A percentile compares a stretch with the other conserved stretches of the same genome.
Evolutionary conservation across 2,113 vertebrate genomes (phyloP).

Genomic region (Ptyas mucosa): DNA sequence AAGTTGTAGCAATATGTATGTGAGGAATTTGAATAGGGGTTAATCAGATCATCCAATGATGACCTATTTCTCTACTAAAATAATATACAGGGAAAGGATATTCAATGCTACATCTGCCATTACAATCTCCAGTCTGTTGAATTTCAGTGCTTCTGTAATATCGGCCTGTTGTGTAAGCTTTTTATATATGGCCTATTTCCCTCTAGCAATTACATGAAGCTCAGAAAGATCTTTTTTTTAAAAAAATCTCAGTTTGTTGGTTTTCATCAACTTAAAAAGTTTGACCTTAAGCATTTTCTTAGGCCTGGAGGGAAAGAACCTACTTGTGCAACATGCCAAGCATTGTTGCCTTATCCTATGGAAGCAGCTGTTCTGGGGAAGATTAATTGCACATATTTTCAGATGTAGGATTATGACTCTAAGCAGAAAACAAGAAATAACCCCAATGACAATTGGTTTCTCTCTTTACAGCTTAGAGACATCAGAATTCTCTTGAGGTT

Average conservation of each 20-base stretch:
- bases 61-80: constrained; percentile 26
- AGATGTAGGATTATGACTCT: background rate
- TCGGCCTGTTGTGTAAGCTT: constrained; percentile 1
- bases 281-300: background rate
- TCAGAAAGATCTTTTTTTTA: constrained; percentile 18
- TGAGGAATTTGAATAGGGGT: constrained; percentile 14
- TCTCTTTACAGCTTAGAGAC: background rate
- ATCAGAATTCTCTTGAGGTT: background rate
- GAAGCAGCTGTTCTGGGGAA: background rate
- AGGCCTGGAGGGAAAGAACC: background rate
- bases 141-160: constrained; percentile 4
- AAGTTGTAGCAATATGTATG: constrained; percentile 1
- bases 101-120: background rate
- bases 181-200: background rate
- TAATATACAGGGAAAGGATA: constrained; percentile 7
- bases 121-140: constrained; percentile 1
- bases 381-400: constrained; percentile 11
- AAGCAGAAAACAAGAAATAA: background rate
- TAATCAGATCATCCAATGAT: constrained; percentile 21
- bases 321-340: background rate
- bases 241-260: constrained; percentile 20
- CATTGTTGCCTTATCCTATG: background rate
- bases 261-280: constrained; percentile 25
- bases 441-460: background rate
- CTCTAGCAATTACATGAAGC: background rate